Base-by-base conservation (phyloP, 2,888 invertebrate genomes). In the Drosophila greeni region DNA sequence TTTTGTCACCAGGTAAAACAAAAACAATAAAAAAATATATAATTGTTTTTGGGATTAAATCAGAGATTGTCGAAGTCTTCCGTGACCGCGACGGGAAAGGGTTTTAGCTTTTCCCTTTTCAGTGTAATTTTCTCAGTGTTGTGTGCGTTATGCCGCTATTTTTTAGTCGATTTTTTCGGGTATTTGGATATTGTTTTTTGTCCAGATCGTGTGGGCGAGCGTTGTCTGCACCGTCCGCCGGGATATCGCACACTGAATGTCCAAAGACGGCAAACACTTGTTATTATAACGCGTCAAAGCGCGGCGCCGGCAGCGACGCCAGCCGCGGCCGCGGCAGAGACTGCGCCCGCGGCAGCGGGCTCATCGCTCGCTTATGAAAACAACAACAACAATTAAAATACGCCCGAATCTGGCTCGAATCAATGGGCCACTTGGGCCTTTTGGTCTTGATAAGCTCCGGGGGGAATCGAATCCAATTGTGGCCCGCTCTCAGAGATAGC, bases 221-320 rank as follows among this genome's bases (percentile, higher is more conserved):
- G 43, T 53, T 53, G 87, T 84, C 86, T 87, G 81, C 82, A 87
- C 87, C 86, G 85, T 81, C 80, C 82, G 87, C 87, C 86, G 84
- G 84, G 85, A 82, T 86, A 85, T 85, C 83, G 86, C 79, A 84
- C 82, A 88, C 88, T 88, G 88, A 88, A 82, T 86, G 82, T 79
- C 84, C 80, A 80, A 86, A 85, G 84, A 80, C 85, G 84, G 77
- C 82, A 82, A 83, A 77, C 84, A 82, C 85, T 86, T 85, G 84
- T 85, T 88, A 88, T 87, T 86, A 86, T 86, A 86, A 86, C 76
- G 85, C 84, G 80, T 75, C 82, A 82, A 82, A 82, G 75, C 82
- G 79, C 75, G 74, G 66, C 75, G 72, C 59, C 66, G 70, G 29
- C 57, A 45, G 52, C 56, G 52, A 34, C 69, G 56, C 9, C 55